Evolutionary conservation across 2,797 vertebrate species (phyloP), one percentile per base, ranked within the genome.

Genomic region (Danio aesculapii): DNA sequence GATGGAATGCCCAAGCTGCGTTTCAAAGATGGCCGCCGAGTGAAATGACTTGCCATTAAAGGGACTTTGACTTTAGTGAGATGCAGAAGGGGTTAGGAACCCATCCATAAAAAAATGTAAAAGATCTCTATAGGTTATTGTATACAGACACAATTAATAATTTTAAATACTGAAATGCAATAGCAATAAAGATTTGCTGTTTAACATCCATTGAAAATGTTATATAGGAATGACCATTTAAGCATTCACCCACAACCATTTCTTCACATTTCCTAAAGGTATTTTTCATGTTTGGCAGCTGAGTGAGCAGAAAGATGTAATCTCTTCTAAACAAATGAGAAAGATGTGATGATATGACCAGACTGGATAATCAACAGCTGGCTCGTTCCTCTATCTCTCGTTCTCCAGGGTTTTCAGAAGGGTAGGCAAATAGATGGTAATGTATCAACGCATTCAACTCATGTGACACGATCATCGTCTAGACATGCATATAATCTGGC

Each of bases 281-380:
- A 86, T 88, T 88, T 81, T 82, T 87, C 84, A 87, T 81, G 43
- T 64, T 73, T 88, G 87, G 62, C 85, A 87, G 85, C 75, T 86
- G 79, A 86, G 75, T 8, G 66, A 83, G 84, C 81, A 86, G 80
- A 82, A 86, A 79, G 85, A 85, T 87, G 71, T 75, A 82, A 88
- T 86, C 86, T 85, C 61, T 55, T 76, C 61, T 72, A 83, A 85
- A 85, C 82, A 83, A 81, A 85, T 86, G 80, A 83, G 76, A 84
- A 55, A 73, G 74, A 83, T 86, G 67, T 85, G 84, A 67, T 77
- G 79, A 85, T 81, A 74, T 57, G 68, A 75, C 83, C 77, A 69
- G 47, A 52, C 68, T 64, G 43, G 75, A 44, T 77, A 81, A 87
- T 83, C 44, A 84, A 62, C 84, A 81, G 63, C 77, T 80, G 82